These are phyloP conservation scores for Prionailurus bengalensis DNA, from an alignment of 2,113 vertebrate species.

Conservation along the genomic window DNA sequence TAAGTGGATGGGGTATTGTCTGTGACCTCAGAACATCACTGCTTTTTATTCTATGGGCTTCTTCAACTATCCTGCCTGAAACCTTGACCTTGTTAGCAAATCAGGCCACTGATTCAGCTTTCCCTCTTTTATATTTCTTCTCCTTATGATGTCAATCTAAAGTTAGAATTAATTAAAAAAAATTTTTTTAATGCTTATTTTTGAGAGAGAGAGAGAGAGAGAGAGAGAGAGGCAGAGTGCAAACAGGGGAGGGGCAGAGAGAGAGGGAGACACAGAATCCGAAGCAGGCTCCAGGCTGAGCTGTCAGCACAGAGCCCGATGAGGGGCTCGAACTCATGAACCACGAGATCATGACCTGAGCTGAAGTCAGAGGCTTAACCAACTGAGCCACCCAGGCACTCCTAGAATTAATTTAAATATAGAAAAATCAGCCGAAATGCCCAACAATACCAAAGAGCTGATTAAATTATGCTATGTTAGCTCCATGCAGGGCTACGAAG, in stretches of 20 bases:
- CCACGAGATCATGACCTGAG: no score
- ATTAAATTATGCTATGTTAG: neutral
- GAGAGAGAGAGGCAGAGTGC: no score
- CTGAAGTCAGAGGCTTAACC: no score
- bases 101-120: neutral
- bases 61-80: neutral
- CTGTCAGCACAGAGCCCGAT: no score
- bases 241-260: no score
- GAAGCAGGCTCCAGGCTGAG: no score
- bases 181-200: no score
- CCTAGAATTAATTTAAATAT: slow-evolving; percentile 33
- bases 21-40: neutral
- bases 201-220: no score
- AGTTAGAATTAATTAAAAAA: neutral
- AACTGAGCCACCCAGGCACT: no score
- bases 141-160: neutral
- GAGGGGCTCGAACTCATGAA: no score
- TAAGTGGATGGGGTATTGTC: neutral
- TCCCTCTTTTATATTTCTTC: slow-evolving; percentile 3
- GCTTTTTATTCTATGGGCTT: neutral
- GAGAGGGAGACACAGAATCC: no score
- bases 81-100: neutral
- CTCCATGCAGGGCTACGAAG: neutral
- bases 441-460: neutral
- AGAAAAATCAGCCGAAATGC: slow-evolving; percentile 6